These are phyloP conservation scores for Potorous gilbertii DNA, from an alignment of 2,797 vertebrate species.

Conservation along the genomic window DNA sequence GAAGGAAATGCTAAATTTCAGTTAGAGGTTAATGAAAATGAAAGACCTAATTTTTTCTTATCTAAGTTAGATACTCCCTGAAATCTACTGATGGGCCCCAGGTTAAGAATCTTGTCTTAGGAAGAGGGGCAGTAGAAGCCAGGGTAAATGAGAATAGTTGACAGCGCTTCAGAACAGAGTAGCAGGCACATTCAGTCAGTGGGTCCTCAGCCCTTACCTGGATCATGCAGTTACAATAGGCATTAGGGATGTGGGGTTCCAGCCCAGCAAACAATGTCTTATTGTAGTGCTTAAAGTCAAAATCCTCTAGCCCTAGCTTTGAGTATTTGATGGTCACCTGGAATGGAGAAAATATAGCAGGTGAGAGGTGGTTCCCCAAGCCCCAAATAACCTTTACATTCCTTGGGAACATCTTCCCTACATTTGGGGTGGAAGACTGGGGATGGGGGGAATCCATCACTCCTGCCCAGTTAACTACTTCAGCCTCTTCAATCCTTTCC, in stretches of 20 bases:
- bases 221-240: slow-evolving; percentile 99
- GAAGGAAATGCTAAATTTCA: background rate
- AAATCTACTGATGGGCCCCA: background rate
- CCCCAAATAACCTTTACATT: background rate
- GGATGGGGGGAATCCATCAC: background rate
- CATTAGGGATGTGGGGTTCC: slow-evolving; percentile 98
- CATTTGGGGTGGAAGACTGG: background rate
- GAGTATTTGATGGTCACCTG: slow-evolving; percentile 99
- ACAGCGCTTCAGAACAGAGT: slow-evolving; percentile 72
- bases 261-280: slow-evolving; percentile 97
- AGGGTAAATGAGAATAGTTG: background rate
- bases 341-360: slow-evolving; percentile 42
- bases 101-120: background rate
- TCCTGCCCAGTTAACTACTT: background rate
- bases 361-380: slow-evolving; percentile 37
- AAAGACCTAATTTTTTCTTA: background rate
- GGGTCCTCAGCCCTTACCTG: slow-evolving; percentile 86
- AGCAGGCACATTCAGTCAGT: background rate
- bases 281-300: slow-evolving; percentile 99
- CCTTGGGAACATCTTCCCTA: slow-evolving; percentile 14
- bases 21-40: background rate
- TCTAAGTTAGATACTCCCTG: background rate
- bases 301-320: slow-evolving; percentile 97
- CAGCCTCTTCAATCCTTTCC: background rate
- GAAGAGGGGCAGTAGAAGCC: background rate